Evolutionary conservation across 2,113 vertebrate genomes (phyloP), one percentile per base, ranked within the genome.

Genomic region (Grammomys surdaster): DNA sequence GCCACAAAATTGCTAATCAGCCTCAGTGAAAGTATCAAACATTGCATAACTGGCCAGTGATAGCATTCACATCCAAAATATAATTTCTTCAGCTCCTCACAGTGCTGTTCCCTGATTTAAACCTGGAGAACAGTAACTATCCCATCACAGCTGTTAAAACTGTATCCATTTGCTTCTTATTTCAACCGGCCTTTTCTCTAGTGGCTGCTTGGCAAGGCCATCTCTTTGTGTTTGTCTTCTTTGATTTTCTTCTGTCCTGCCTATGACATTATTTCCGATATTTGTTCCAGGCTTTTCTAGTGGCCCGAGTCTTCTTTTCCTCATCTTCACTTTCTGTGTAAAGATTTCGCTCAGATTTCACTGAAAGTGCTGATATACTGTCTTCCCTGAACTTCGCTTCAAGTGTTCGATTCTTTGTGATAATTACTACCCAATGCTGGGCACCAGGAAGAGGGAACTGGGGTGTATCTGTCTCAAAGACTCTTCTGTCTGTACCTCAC

Each of bases 61-160:
- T 4, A 63, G 20, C 16, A 48, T 28, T n/a, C 31, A 31, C 13
- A 73, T 5, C 20, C 40, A 26, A 56, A 58, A 22, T 14, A 12
- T 36, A 54, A 54, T 24, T 67, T 94, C 20, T 75, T 81, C 43
- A 43, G 11, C 12, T 90, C 16, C 36, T 77, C n/a, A 46, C 4
- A 31, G 13, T 36, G 60, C 36, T 70, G 36, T 65, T 48, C 22
- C 36, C 77, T 43, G 9, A 80, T 12, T 46, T 22, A 91, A 86
- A 54, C n/a, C 40, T 77, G 54, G 4, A 20, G 46, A 43, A 76
- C 10, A 40, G 40, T 80, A 40, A 11, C 17, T 2, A 58, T 75
- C 86, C 31, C 94, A 14, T 80, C 33, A 51, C 82, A 75, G 76
- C 58, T 91, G 40, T 84, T 93, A 54, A 92, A 78, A 91, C 75